Percentiles rank a stretch among this genome's conserved stretches.
Evolutionary conservation across 2,113 vertebrate species (phyloP).

Genomic region (Leucoraja erinaceus): DNA sequence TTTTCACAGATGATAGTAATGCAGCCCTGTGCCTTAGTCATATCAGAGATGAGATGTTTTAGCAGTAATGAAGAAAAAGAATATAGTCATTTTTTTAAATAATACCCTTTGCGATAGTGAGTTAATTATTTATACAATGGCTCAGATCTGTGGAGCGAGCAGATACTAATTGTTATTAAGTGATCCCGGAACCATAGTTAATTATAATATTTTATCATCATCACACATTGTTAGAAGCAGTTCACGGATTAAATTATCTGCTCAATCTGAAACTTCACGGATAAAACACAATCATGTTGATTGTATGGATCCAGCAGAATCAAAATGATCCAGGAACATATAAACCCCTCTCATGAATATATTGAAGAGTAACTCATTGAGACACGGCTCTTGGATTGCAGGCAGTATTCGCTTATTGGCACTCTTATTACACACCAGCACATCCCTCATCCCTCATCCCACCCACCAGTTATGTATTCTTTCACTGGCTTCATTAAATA

Average conservation of each 20-base stretch:
- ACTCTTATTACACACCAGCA: not conserved
- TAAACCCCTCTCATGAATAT: not conserved
- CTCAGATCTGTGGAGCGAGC: constrained; percentile 1
- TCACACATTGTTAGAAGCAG: not conserved
- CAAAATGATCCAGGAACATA: not conserved
- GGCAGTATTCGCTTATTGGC: not conserved
- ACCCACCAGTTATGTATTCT: not conserved
- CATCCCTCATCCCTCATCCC: not conserved
- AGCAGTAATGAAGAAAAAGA: constrained; percentile 17
- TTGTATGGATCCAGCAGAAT: not conserved
- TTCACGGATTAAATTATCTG: constrained; percentile 8
- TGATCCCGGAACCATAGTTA: not conserved
- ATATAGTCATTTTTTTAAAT: constrained; percentile 10
- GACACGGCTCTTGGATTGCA: not conserved
- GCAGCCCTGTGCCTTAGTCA: not conserved
- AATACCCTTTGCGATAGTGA: not conserved
- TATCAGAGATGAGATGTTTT: constrained; percentile 21
- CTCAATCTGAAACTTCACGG: not conserved
- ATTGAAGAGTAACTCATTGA: constrained; percentile 14
- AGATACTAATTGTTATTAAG: constrained; percentile 13
- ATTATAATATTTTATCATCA: constrained; percentile 13
- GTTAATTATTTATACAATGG: constrained; percentile 35
- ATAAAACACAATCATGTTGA: not conserved
- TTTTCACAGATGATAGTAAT: constrained; percentile 22
- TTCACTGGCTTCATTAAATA: constrained; percentile 22